Conservation (phyloP, 2,113 vertebrate genomes). For the Esox niger region DNA sequence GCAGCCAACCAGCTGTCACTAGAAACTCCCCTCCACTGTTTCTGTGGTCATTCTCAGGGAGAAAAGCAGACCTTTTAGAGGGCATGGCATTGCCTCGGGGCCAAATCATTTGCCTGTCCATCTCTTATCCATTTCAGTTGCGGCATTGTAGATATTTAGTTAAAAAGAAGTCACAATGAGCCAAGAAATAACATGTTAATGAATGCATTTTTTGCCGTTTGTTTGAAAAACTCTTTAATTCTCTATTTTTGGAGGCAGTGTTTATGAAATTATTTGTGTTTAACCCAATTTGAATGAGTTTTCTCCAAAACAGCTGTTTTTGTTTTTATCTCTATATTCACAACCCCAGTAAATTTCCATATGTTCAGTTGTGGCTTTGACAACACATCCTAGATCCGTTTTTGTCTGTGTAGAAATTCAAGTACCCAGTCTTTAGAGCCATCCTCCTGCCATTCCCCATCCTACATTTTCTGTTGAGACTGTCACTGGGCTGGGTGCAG, state of each 20-base stretch:
- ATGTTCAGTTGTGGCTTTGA: constrained; percentile 34
- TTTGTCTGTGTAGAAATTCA: constrained; percentile 32
- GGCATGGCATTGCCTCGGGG: not conserved
- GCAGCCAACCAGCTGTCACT: constrained; percentile 43
- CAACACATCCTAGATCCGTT: constrained; percentile 29
- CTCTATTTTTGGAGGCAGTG: too few relatives aligned
- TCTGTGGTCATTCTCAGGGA: constrained; percentile 3
- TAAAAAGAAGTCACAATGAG: too few relatives aligned
- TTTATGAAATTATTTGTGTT: too few relatives aligned
- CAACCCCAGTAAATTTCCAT: not conserved
- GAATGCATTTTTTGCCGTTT: too few relatives aligned
- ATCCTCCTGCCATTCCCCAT: constrained; percentile 5
- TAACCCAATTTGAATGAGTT: too few relatives aligned
- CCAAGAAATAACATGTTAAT: too few relatives aligned
- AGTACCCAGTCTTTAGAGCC: constrained; percentile 48
- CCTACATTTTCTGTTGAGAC: not conserved
- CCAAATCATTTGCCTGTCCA: too few relatives aligned
- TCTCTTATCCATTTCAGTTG: too few relatives aligned
- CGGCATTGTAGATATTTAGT: too few relatives aligned
- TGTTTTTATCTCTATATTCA: too few relatives aligned
- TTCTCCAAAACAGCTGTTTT: too few relatives aligned
- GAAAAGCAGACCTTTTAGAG: constrained; percentile 1
- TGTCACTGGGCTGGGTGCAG: not conserved
- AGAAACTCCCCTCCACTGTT: constrained; percentile 16
- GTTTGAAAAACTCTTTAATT: too few relatives aligned